These are phyloP conservation scores for Drosophila varians DNA, from an alignment of 1,140 invertebrate species.

Conservation along the genomic window DNA sequence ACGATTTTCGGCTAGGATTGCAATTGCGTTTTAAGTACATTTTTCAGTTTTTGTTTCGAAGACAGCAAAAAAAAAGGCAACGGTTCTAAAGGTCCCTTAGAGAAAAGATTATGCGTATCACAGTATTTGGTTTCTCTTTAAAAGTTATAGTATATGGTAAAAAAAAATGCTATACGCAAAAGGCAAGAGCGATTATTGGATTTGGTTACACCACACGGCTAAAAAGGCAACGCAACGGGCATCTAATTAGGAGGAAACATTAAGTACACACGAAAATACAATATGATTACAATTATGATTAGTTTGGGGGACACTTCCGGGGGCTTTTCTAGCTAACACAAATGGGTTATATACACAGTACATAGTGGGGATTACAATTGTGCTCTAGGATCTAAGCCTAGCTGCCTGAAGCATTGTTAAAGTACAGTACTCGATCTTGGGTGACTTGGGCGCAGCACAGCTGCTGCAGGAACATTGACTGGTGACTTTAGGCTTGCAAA, in stretches of 20 bases:
- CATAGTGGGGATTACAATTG: constrained; percentile 10
- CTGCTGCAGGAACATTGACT: constrained; percentile 34
- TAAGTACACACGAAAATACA: constrained; percentile 33
- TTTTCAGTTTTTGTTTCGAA: constrained; percentile 5
- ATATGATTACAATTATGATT: constrained; percentile 14
- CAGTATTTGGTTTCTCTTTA: constrained; percentile 55
- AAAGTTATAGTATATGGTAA: constrained; percentile 13
- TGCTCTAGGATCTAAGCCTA: neutral
- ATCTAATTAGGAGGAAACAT: constrained; percentile 33
- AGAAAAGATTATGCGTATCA: constrained; percentile 62
- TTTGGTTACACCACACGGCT: constrained; percentile 61
- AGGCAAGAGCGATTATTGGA: constrained; percentile 56
- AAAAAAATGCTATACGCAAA: constrained; percentile 2
- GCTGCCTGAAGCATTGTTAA: neutral
- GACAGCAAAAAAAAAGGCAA: neutral
- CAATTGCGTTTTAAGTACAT: constrained; percentile 59
- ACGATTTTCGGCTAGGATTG: constrained; percentile 44
- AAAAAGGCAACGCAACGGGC: constrained; percentile 13
- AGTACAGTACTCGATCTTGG: constrained; percentile 3
- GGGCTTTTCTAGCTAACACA: neutral
- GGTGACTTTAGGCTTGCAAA: neutral
- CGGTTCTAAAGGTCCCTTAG: neutral
- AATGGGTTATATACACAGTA: constrained; percentile 49
- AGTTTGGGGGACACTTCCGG: constrained; percentile 6
- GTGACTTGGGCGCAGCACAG: constrained; percentile 17